Percentiles rank a stretch among this genome's conserved stretches.
Evolutionary conservation across 30 jellyfish, hydroid and myxozoan species (phyloP).

Genomic region (Nemopilema nomurai): DNA sequence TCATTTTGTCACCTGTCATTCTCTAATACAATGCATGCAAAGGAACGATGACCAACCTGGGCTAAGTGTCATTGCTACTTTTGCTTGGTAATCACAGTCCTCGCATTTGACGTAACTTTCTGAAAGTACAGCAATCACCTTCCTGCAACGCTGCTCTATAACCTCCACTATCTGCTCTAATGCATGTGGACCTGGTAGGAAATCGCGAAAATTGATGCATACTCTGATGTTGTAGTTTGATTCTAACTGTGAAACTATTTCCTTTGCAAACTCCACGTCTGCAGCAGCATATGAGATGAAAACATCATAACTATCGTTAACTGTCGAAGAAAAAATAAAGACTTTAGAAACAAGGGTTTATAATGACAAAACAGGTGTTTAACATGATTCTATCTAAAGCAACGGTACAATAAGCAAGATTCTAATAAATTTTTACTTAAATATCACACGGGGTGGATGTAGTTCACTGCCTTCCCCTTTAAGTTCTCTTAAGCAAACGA

Average conservation of each 20-base stretch:
- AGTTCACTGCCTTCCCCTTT: too few species aligned
- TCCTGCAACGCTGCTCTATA: constrained; percentile 74
- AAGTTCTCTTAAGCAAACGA: too few species aligned
- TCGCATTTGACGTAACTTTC: constrained; percentile 63
- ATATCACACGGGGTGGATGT: too few species aligned
- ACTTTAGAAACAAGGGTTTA: too few species aligned
- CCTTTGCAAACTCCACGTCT: constrained; percentile 79
- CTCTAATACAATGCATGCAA: not conserved
- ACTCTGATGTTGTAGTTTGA: constrained; percentile 40
- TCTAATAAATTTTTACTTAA: too few species aligned
- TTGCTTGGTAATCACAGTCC: constrained; percentile 80
- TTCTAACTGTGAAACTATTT: constrained; percentile 50
- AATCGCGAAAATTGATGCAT: constrained; percentile 81
- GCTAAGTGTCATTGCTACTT: constrained; percentile 79
- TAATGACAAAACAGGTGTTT: too few species aligned
- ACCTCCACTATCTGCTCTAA: constrained; percentile 74
- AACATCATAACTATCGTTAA: constrained; percentile 76
- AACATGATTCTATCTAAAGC: too few species aligned
- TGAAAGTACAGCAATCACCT: constrained; percentile 83
- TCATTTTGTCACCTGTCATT: too few species aligned
- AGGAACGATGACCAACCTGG: constrained; percentile 55
- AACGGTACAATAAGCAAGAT: too few species aligned
- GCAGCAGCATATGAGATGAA: constrained; percentile 82
- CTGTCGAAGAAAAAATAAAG: not conserved
- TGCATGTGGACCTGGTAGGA: constrained; percentile 74